Percentiles rank a stretch among this genome's conserved stretches.
Evolutionary conservation across 2,888 invertebrate species (phyloP).

Genomic region (Anarsia innoxiella): DNA sequence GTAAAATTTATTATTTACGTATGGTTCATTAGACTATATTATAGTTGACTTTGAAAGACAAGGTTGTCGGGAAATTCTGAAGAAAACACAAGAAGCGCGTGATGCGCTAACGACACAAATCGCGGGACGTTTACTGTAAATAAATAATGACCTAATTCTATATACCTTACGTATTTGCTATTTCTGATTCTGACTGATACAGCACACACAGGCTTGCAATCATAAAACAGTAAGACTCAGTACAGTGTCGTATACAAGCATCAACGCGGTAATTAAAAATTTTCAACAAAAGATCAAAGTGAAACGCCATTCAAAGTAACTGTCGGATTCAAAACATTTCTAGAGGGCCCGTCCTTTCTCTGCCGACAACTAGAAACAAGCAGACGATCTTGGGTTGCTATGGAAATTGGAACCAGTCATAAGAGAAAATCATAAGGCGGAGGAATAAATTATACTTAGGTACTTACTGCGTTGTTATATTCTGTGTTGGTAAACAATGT

Average conservation of each 20-base stretch:
- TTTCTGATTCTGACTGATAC: constrained; percentile 47
- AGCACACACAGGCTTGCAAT: background rate
- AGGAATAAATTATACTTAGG: constrained; percentile 20
- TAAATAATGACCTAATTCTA: constrained; percentile 73
- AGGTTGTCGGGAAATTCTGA: constrained; percentile 45
- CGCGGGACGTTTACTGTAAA: constrained; percentile 55
- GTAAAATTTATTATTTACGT: constrained; percentile 3
- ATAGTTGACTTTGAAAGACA: constrained; percentile 36
- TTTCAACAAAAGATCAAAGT: constrained; percentile 15
- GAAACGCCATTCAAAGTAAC: constrained; percentile 26
- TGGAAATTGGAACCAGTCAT: constrained; percentile 29
- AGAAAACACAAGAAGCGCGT: constrained; percentile 43
- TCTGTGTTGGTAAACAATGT: constrained; percentile 1
- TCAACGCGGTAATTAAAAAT: constrained; percentile 3
- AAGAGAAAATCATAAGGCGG: constrained; percentile 15
- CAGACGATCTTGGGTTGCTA: constrained; percentile 34
- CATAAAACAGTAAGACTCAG: no score
- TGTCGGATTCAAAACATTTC: constrained; percentile 60
- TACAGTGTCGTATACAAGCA: background rate
- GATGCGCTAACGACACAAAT: constrained; percentile 42
- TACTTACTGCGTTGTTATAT: no score
- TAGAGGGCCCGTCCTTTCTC: constrained; percentile 56
- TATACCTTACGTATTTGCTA: constrained; percentile 46
- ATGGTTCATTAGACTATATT: background rate
- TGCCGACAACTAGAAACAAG: constrained; percentile 32